Percentiles rank a stretch among this genome's conserved stretches.
phyloP scores from a whole-genome alignment of 92 coral and sea anemone species.

The Porites evermanni region DNA sequence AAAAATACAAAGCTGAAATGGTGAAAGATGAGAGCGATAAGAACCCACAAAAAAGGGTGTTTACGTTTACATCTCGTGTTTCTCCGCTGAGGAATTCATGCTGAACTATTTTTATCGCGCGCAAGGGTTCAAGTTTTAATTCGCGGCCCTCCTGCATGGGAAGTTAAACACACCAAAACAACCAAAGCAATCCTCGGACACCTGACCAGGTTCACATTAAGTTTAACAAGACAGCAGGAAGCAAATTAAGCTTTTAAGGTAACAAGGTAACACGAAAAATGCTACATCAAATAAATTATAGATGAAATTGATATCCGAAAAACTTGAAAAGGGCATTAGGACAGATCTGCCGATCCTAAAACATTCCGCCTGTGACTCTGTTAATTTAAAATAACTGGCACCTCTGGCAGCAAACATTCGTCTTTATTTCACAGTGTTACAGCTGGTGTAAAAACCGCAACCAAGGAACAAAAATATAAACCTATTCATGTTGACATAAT shows the following conservation, averaged over 20 bases:
- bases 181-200: neutral
- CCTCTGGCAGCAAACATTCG: neutral
- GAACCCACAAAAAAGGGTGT: slow-evolving; percentile 25
- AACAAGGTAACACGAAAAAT: slow-evolving; percentile 32
- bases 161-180: slow-evolving; percentile 19
- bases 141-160: slow-evolving; percentile 31
- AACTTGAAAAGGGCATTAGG: neutral
- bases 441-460: slow-evolving; percentile 14
- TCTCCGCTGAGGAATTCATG: slow-evolving; percentile 27
- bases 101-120: slow-evolving; percentile 22
- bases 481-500: neutral
- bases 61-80: slow-evolving; percentile 33
- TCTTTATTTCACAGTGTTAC: neutral
- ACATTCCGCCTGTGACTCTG: slow-evolving; percentile 33
- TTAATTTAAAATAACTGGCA: slow-evolving; percentile 19
- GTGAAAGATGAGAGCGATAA: slow-evolving; percentile 45
- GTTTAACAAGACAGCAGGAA: slow-evolving; percentile 7
- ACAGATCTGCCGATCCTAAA: slow-evolving; percentile 26
- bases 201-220: slow-evolving; percentile 11
- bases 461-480: neutral
- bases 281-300: neutral
- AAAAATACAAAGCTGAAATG: slow-evolving; percentile 21
- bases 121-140: neutral
- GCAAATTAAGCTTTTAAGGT: neutral
- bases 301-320: slow-evolving; percentile 39